Base-by-base conservation (phyloP, 2,113 vertebrate genomes). In the Cichladusa arquata region DNA sequence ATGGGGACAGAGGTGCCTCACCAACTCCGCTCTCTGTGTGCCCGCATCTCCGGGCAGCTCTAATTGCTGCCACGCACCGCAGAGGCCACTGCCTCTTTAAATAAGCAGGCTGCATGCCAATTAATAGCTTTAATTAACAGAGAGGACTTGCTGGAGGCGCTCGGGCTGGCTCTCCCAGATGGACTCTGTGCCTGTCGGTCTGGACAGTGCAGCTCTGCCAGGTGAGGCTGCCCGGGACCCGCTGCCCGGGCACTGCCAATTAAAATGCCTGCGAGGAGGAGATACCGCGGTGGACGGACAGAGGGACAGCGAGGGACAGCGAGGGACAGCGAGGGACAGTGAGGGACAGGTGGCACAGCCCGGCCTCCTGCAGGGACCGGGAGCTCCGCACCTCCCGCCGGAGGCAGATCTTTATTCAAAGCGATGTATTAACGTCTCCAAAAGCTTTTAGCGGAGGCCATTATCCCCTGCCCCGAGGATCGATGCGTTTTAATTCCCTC, bases 401-500 rank as follows among this genome's bases (percentile, higher is more conserved):
- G 50, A 51, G 96, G 95, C 96, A 96, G 94, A 96, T 60, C 90
- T 95, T 95, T 85, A 81, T 92, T 96, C 95, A 92, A 95, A 96
- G 86, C 86, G 20, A 48, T 15, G 47, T 14, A 53, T 70, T 81
- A 95, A 86, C 48, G 45, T 93, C 93, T 95, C 88, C 95, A 95
- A 94, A 97, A 97, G 96, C 98, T 97, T 97, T 98, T 96, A 97
- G 95, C 64, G 22, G 93, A 95, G 93, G 83, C 97, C 96, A 65
- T 96, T 95, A 91, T 94, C 96, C 95, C 96, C 96, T 69, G 57
- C 88, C 95, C 90, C 6, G 93, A 90, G 97, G 97, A 98, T 98
- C 97, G 71, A 98, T 98, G 97, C 87, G 51, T 96, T 98, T 97
- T 98, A 98, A 98, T 98, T 98, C 97, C 92, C 97, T 93, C 87